Evolutionary conservation across 2,888 invertebrate species (phyloP).

Genomic region (Ischnura elegans): DNA sequence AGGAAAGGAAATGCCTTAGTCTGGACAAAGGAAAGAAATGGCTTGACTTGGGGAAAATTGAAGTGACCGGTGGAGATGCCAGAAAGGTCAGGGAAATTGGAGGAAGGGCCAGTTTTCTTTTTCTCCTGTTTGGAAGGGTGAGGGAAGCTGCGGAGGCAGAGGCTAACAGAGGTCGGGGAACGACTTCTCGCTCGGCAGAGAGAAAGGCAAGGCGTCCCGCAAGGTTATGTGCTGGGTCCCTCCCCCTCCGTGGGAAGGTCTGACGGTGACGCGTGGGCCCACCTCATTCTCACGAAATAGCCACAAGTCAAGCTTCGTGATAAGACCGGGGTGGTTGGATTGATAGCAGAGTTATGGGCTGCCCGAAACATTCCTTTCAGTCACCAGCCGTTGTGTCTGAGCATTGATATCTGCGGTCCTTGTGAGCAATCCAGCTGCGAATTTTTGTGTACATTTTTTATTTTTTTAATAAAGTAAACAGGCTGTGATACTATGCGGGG

Average conservation of each 20-base stretch:
- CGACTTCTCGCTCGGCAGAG: neutral
- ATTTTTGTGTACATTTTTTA: no score
- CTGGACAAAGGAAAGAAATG: neutral
- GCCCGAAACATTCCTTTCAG: no score
- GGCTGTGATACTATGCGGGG: no score
- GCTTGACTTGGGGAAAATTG: neutral
- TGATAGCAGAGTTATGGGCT: no score
- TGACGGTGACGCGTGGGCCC: neutral
- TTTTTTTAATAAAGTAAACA: no score
- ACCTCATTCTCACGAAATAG: neutral
- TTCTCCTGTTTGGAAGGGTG: neutral
- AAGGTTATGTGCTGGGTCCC: neutral
- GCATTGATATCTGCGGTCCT: no score
- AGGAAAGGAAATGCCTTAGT: neutral
- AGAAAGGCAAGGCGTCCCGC: neutral
- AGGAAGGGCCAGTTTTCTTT: neutral
- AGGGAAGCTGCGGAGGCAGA: neutral
- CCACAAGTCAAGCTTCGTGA: neutral
- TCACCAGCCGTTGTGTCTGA: no score
- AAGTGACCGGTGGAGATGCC: neutral
- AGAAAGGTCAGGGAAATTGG: neutral
- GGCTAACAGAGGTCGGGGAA: neutral
- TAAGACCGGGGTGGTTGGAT: no score
- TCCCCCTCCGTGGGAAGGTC: neutral
- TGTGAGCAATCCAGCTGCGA: no score